Evolutionary conservation across 2,888 invertebrate genomes (phyloP), one percentile per base, ranked within the genome.

Genomic region (Apeira syringaria): DNA sequence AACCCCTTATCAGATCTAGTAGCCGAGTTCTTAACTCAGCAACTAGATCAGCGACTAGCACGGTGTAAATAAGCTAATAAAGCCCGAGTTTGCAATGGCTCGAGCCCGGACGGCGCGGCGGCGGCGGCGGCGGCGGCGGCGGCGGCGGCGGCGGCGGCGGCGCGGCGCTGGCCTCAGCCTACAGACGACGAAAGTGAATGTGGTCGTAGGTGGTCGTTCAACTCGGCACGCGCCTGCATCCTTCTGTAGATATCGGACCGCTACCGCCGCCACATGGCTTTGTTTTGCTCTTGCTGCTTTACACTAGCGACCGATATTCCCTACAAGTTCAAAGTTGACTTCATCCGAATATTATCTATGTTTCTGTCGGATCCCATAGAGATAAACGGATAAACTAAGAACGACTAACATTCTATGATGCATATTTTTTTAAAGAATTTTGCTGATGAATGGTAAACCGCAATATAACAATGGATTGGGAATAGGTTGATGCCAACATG

Each of bases 211-310:
- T 86, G 88, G 88, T 89, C 88, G 84, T 88, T 89, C 86, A 88
- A 88, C 88, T 75, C 87, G 85, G 88, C 88, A 88, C 88, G 88
- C 88, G 87, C 81, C 80, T 73, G 71, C 74, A 70, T 74, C 74
- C 73, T 73, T 48, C 49, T 29, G 44, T 37, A 26, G 49, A 48
- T 53, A 50, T 52, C 53, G 49, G 47, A 38, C 46, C 42, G 50
- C 41, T 39, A 13, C 20, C 67, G 45, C 32, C 42, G 35, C 68
- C 71, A 56, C 62, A 70, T 70, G 64, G 64, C 72, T 53, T 61
- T 66, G 68, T 70, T 76, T 67, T 68, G 67, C 64, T 73, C 64
- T 73, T 62, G 57, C 67, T 73, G 66, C 64, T 61, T 53, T 50
- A 44, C 29, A 28, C 27, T 24, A 26, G 6, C 36, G 40, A 30